These are phyloP conservation scores for Myotis yumanensis DNA, from an alignment of 2,113 vertebrate genomes.

Conservation along the genomic window DNA sequence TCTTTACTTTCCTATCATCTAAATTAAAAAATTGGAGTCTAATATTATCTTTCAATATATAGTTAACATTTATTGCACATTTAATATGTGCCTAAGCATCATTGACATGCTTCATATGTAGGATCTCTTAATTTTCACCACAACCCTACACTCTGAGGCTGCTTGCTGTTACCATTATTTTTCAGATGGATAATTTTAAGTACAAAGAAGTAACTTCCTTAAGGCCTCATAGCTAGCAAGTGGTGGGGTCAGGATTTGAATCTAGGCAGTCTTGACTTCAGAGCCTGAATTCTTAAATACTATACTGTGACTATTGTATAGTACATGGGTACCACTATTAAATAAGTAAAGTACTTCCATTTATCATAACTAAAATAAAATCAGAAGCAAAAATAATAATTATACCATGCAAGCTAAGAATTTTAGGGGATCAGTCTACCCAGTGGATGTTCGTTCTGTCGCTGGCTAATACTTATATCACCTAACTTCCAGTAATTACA, in stretches of 20 bases:
- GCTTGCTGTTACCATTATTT: neutral
- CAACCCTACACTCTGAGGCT: neutral
- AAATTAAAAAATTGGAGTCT: conserved; percentile 24
- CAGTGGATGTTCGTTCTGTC: neutral
- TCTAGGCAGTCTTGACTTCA: neutral
- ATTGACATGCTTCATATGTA: neutral
- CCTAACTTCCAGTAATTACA: conserved; percentile 8
- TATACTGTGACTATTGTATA: neutral
- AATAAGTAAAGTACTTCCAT: neutral
- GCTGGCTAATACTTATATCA: neutral
- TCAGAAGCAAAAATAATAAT: neutral
- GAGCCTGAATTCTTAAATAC: conserved; percentile 23
- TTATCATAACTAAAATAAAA: conserved; percentile 33
- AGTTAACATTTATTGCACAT: neutral
- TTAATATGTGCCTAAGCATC: neutral
- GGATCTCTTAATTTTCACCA: neutral
- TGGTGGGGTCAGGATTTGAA: conserved; percentile 3
- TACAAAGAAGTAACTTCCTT: neutral
- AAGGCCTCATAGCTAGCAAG: neutral
- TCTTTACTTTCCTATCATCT: conserved; percentile 7
- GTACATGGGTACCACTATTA: neutral
- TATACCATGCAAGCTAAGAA: neutral
- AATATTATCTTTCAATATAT: neutral
- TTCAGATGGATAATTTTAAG: neutral
- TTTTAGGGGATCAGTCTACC: neutral